Evolutionary conservation across 2,797 vertebrate genomes (phyloP), one percentile per base, ranked within the genome.

Genomic region (Anniella stebbinsi): DNA sequence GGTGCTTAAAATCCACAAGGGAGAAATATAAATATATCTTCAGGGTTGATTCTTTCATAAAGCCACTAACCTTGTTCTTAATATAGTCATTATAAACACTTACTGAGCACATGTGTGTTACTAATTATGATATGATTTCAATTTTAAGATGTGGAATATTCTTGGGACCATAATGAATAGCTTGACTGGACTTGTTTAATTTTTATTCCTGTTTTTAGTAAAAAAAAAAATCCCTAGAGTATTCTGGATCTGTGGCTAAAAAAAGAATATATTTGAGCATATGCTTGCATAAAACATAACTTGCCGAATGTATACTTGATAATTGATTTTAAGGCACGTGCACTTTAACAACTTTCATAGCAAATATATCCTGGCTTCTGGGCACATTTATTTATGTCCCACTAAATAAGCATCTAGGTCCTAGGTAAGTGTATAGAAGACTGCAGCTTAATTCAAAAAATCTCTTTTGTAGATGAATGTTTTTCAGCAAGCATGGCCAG

Each of bases 211-310:
- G 45, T 3, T 36, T 45, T 17, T 83, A 45, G 12, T 77, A 33
- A 77, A 76, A 83, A 84, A 67, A 33, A 77, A 76, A 83, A 84
- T 89, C 73, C 38, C 10, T 67, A 11, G 30, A 63, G 81, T 76
- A 41, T 36, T 48, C 28, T 38, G 60, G 28, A 36, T 89, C 11
- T 76, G 15, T 51, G 7, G 33, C 54, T 70, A 48, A 60, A 75
- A 45, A 33, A 54, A 54, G 36, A 11, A 60, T 36, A 28, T 12
- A 13, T 69, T 30, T 69, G 6, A 7, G 41, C 28, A 67, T 36
- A 63, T 76, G 38, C 25, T 30, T 86, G 23, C 25, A 41, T 25
- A 75, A 75, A 76, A 33, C 45, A 75, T 15, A 84, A 45, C 21
- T 28, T 54, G 51, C 18, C 12, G 38, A n/a, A 75, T 28, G 23